Base-by-base conservation (phyloP, 2,888 invertebrate species). In the Pterostichus madidus region DNA sequence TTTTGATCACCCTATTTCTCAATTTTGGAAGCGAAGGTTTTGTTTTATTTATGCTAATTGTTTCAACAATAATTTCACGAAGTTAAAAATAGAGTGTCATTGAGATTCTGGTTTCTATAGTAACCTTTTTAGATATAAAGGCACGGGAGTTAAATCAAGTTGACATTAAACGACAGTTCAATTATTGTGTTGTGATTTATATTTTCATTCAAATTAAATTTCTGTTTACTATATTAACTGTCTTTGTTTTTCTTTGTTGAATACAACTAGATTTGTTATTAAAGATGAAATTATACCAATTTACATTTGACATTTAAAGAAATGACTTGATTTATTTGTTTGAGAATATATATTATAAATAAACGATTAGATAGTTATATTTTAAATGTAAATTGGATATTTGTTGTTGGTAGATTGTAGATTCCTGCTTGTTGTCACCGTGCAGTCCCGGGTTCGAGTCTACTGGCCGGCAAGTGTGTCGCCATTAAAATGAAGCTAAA, bases 101-200 rank as follows among this genome's bases (percentile, higher is more conserved):
- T 49, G 49, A 49, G 11, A 5, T 39, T 39, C 24, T 59, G 59
- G 59, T 59, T 59, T 32, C n/a, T 64, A 35, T 64, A 32, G 64
- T 35, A 32, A 64, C 59, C 59, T 64, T n/a, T 24, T 39, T 32
- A 35, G 35, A 64, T 64, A 64, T 13, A 35, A 31, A 59, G n/a
- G 39, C 39, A 39, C 39, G 5, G 39, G 35, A 64, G 64, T 35
- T 64, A 64, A 24, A 64, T 64, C 64, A 64, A 35, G 7, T 13
- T 35, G 35, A 32, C 64, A 64, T 31, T 31, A 59, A 24, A 56
- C 32, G 61, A 35, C 61, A 61, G 32, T 61, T 61, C 61, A 61
- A 61, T 61, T 61, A 61, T 61, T 61, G 4, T 13, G 13, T 31
- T 0, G n/a, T 35, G 31, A 59, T 31, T 49, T 59, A 59, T 59